These are phyloP conservation scores for Entomyzon cyanotis DNA, from an alignment of 2,113 vertebrate species.

Conservation along the genomic window DNA sequence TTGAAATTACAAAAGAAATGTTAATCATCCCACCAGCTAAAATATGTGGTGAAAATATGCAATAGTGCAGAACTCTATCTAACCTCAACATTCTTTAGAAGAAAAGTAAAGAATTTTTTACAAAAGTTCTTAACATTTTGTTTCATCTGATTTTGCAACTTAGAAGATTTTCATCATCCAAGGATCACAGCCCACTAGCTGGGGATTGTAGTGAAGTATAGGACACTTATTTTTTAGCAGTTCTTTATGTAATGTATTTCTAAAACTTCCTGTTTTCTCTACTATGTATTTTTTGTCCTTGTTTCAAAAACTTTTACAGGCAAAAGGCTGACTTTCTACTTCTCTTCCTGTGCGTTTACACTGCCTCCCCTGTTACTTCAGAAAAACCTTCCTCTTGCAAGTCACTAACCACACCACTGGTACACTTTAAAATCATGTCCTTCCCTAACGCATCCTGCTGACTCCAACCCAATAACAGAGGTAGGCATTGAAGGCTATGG, in stretches of 20 bases:
- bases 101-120: background rate
- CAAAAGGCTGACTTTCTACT: background rate
- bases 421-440: accelerated
- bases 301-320: background rate
- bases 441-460: accelerated
- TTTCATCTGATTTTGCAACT: constrained; percentile 17
- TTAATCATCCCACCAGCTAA: background rate
- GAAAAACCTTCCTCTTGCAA: background rate
- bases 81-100: background rate
- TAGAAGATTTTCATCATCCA: background rate
- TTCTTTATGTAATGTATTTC: background rate
- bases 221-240: background rate
- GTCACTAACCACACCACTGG: background rate
- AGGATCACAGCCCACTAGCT: background rate
- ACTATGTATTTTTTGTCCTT: background rate
- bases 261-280: background rate
- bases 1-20: background rate
- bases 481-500: background rate
- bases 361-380: background rate
- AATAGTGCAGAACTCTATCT: background rate
- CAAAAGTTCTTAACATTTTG: background rate
- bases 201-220: background rate
- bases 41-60: background rate
- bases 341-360: background rate
- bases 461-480: background rate